These are phyloP conservation scores for Austrofundulus limnaeus DNA, from an alignment of 2,113 vertebrate genomes.

Conservation along the genomic window DNA sequence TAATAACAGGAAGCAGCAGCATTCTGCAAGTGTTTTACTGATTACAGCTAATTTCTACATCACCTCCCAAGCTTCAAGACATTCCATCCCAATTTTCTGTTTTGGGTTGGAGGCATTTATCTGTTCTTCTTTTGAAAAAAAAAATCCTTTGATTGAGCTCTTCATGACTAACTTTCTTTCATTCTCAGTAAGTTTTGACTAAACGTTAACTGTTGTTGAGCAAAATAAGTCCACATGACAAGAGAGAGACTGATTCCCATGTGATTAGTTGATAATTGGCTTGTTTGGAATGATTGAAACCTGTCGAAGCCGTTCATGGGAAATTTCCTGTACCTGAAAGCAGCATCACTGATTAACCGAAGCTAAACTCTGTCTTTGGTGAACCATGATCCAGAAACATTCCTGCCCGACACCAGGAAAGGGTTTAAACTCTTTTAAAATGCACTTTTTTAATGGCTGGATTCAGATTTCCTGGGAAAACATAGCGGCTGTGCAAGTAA, in stretches of 20 bases:
- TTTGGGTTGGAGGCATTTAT: slow-evolving; percentile 54
- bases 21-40: slow-evolving; percentile 54
- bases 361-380: slow-evolving; percentile 44
- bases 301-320: slow-evolving; percentile 43
- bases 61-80: slow-evolving; percentile 47
- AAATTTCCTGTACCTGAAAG: slow-evolving; percentile 53
- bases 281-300: slow-evolving; percentile 70
- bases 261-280: slow-evolving; percentile 76
- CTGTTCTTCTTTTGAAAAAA: slow-evolving; percentile 56
- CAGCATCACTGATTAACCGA: slow-evolving; percentile 70
- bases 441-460: neutral
- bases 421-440: slow-evolving; percentile 16
- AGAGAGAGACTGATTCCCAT: slow-evolving; percentile 61
- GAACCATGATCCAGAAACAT: slow-evolving; percentile 49
- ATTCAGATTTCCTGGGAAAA: slow-evolving; percentile 13
- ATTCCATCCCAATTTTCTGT: slow-evolving; percentile 49
- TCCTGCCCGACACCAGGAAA: slow-evolving; percentile 13
- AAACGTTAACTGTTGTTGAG: slow-evolving; percentile 64
- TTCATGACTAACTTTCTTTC: slow-evolving; percentile 39
- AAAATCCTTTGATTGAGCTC: slow-evolving; percentile 46
- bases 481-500: slow-evolving; percentile 12
- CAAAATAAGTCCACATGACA: slow-evolving; percentile 60
- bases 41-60: slow-evolving; percentile 60
- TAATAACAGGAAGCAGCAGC: slow-evolving; percentile 23
- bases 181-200: slow-evolving; percentile 56